Evolutionary conservation across 2,888 invertebrate genomes (phyloP).

Genomic region (Caenorhabditis sp.): DNA sequence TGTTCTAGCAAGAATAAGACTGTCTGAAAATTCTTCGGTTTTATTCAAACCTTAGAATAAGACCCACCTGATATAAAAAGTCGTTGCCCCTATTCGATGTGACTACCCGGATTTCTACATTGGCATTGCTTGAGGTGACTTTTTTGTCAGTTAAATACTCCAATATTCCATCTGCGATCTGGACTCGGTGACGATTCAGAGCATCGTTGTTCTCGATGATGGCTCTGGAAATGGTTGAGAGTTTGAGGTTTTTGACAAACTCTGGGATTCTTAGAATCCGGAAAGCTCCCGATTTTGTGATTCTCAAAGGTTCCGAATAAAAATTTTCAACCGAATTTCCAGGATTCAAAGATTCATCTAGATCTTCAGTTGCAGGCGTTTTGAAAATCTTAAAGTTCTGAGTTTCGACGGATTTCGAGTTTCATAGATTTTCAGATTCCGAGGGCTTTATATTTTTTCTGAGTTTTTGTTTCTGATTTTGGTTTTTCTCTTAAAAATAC

Average conservation of each 20-base stretch:
- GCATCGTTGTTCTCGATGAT: slow-evolving; percentile 11
- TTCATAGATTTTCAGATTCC: neutral
- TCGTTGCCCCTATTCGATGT: slow-evolving; percentile 61
- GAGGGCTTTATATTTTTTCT: no score
- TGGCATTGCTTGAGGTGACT: neutral
- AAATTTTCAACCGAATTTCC: no score
- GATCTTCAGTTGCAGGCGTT: no score
- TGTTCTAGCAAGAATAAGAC: slow-evolving; percentile 52
- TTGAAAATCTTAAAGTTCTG: no score
- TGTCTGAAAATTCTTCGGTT: slow-evolving; percentile 35
- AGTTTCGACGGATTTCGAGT: neutral
- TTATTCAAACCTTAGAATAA: neutral
- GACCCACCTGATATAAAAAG: slow-evolving; percentile 50
- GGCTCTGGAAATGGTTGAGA: slow-evolving; percentile 12
- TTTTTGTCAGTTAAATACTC: neutral
- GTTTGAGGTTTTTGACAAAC: no score
- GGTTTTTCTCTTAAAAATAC: no score
- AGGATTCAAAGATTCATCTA: no score
- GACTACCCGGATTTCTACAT: slow-evolving; percentile 64
- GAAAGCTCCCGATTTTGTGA: no score
- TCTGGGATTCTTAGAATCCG: neutral
- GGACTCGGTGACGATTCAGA: slow-evolving; percentile 27
- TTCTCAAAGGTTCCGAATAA: no score
- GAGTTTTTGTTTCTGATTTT: no score
- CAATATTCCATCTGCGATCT: slow-evolving; percentile 24